Evolutionary conservation across 2,888 invertebrate genomes (phyloP).

Genomic region (Volucella inanis): DNA sequence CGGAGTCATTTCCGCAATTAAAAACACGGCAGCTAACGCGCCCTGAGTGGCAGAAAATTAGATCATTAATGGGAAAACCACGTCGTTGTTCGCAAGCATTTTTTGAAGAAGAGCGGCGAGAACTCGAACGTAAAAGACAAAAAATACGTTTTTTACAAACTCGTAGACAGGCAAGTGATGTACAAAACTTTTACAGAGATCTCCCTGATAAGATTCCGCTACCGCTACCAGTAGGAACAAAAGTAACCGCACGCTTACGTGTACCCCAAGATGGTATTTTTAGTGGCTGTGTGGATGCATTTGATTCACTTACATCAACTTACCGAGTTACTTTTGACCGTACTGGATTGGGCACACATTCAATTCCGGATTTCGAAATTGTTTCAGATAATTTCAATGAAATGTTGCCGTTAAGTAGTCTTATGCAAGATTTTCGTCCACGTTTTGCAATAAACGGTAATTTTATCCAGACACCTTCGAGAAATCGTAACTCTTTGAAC

Average conservation of each 20-base stretch:
- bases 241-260: slow-evolving; percentile 92
- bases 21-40: slow-evolving; percentile 92
- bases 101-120: slow-evolving; percentile 96
- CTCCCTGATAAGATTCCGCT: slow-evolving; percentile 97
- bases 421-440: slow-evolving; percentile 91
- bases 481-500: slow-evolving; percentile 77
- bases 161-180: slow-evolving; percentile 90
- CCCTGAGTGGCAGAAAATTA: slow-evolving; percentile 97
- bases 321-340: slow-evolving; percentile 98
- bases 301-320: slow-evolving; percentile 96
- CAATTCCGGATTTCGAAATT: slow-evolving; percentile 98
- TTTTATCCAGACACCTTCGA: slow-evolving; percentile 81
- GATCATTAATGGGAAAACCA: slow-evolving; percentile 98
- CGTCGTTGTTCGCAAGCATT: slow-evolving; percentile 96
- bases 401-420: slow-evolving; percentile 92
- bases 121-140: slow-evolving; percentile 94
- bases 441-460: slow-evolving; percentile 86
- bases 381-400: slow-evolving; percentile 96
- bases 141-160: slow-evolving; percentile 97
- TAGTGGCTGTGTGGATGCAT: slow-evolving; percentile 96
- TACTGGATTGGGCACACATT: slow-evolving; percentile 95
- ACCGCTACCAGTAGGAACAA: slow-evolving; percentile 96
- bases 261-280: slow-evolving; percentile 98
- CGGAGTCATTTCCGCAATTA: slow-evolving; percentile 96
- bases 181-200: slow-evolving; percentile 90